Evolutionary conservation across 2,113 vertebrate species (phyloP).

Genomic region (Hippocampus abdominalis): DNA sequence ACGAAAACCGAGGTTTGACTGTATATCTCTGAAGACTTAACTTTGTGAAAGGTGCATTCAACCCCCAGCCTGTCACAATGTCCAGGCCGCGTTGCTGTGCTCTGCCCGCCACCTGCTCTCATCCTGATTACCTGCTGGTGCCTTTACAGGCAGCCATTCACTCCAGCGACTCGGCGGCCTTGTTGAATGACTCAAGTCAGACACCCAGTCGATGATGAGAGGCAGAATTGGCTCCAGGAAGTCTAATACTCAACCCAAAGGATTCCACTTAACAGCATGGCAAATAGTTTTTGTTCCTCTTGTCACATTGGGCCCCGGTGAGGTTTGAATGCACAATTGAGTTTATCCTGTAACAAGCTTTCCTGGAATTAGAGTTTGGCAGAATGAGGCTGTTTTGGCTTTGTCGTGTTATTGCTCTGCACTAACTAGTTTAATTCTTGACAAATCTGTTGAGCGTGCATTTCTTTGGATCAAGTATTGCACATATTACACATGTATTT

Average conservation of each 20-base stretch:
- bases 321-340: conserved; percentile 12
- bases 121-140: conserved; percentile 10
- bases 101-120: conserved; percentile 6
- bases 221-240: conserved; percentile 22
- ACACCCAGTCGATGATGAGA: conserved; percentile 25
- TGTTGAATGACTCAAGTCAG: conserved; percentile 18
- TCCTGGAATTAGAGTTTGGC: conserved; percentile 4
- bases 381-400: not conserved
- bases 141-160: conserved; percentile 9
- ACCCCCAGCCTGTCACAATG: not conserved
- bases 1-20: too few relatives aligned
- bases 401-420: conserved; percentile 34
- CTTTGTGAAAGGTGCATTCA: not conserved
- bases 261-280: conserved; percentile 20
- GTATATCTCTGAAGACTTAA: not conserved
- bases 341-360: conserved; percentile 5
- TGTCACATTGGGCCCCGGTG: conserved; percentile 18
- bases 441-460: conserved; percentile 1
- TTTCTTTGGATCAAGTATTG: not conserved
- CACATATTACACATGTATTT: too few relatives aligned
- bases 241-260: conserved; percentile 5
- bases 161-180: conserved; percentile 17
- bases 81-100: not conserved
- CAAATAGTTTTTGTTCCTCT: conserved; percentile 16
- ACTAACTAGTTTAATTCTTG: conserved; percentile 16